Base-by-base conservation (phyloP, 2,888 invertebrate species). In the Drosophila melanosoma region DNA sequence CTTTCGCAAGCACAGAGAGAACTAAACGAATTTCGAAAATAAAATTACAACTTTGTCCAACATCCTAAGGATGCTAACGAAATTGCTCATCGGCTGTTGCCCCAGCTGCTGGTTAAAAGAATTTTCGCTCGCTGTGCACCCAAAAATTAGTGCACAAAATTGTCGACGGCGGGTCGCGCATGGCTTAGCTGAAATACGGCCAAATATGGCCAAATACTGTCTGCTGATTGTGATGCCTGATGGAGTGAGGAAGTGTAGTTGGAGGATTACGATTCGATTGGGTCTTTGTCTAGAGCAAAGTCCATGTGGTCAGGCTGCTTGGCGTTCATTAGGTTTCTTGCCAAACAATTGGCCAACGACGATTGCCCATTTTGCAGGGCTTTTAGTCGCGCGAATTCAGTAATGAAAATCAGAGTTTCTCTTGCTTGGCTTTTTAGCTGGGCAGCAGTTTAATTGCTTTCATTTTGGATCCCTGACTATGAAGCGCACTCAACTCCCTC, bases 21-120 rank as follows among this genome's bases (percentile, higher is more conserved):
- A 83, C 90, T 87, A 87, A 87, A 90, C 90, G 87, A 87, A 87
- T 87, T 87, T 88, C 81, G 81, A 83, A 90, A 87, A 87, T 87
- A 89, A 88, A 87, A 87, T 87, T 87, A 90, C 87, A 87, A 87
- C 88, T 87, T 89, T 89, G 81, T 71, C 75, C 83, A 77, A 76
- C 64, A 70, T 66, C 67, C 63, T 60, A 71, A 88, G 83, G 71
- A 81, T 74, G 81, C 69, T 87, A 88, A 79, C 79, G 65, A 86
- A 85, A 86, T 85, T 85, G 82, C 65, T 68, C 67, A 51, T 66
- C 63, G 42, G 62, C 45, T 32, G 36, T 60, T 36, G 36, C 54
- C 32, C 42, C 60, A 32, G 33, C 40, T 26, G 40, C 56, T 40
- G 62, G 60, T 63, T 52, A 36, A 36, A 52, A 57, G 64, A 75